Conservation (phyloP, 2,113 vertebrate genomes). For the Castor canadensis region DNA sequence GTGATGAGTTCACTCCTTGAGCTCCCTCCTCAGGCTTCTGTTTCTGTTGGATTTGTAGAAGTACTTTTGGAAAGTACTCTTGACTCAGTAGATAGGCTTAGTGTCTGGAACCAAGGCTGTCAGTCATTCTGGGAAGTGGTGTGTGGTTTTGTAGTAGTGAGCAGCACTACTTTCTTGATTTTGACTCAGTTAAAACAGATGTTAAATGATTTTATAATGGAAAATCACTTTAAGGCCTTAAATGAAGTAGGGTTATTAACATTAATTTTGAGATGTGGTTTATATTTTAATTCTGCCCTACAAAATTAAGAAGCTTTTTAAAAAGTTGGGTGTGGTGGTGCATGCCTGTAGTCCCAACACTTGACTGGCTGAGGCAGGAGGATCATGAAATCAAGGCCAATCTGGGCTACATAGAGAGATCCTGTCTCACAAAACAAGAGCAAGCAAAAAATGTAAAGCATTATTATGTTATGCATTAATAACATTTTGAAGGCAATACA, state of each 20-base stretch:
- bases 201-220: neutral
- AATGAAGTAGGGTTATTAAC: neutral
- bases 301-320: neutral
- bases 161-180: neutral
- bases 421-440: neutral
- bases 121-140: neutral
- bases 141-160: neutral
- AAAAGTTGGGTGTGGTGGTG: neutral
- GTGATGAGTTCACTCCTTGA: neutral
- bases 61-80: neutral
- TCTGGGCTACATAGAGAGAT: neutral
- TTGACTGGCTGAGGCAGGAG: neutral
- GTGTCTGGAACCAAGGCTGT: neutral
- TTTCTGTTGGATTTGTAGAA: neutral
- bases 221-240: neutral
- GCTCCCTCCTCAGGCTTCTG: neutral
- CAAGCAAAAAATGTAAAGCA: neutral
- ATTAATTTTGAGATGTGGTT: neutral
- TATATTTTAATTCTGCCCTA: neutral
- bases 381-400: neutral
- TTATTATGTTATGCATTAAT: slow-evolving; percentile 12
- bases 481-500: neutral
- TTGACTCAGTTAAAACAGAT: neutral
- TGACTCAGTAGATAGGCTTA: neutral
- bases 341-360: neutral